phyloP scores from a whole-genome alignment of 2,888 invertebrate genomes.

The Cryptocheilus praepositus region DNA sequence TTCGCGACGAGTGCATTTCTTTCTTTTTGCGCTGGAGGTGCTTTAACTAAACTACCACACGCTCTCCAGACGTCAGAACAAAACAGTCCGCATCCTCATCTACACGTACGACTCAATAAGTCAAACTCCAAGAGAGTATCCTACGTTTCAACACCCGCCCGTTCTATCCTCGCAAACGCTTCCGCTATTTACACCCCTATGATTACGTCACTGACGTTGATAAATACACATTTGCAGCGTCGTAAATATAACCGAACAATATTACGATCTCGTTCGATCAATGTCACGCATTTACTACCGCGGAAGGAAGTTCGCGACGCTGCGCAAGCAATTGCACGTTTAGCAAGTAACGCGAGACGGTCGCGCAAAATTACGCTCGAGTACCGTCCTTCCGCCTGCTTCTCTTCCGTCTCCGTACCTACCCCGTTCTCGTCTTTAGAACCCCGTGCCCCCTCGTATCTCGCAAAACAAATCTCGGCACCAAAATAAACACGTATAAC shows the following conservation, averaged over 20 bases:
- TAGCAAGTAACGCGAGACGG: conserved; percentile 4
- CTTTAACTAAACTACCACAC: too few relatives aligned
- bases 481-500: neutral
- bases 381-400: neutral
- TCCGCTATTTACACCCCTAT: neutral
- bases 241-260: conserved; percentile 17
- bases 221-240: neutral
- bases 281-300: conserved; percentile 35
- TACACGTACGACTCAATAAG: neutral
- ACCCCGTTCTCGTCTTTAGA: too few relatives aligned
- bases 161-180: too few relatives aligned
- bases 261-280: conserved; percentile 35
- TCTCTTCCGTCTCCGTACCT: conserved; percentile 9
- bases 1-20: too few relatives aligned
- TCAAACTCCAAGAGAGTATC: too few relatives aligned
- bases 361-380: conserved; percentile 9
- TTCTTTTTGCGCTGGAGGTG: too few relatives aligned
- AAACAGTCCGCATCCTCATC: too few relatives aligned
- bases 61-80: too few relatives aligned
- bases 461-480: conserved; percentile 16
- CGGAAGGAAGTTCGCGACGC: conserved; percentile 28
- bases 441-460: neutral
- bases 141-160: too few relatives aligned
- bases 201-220: conserved; percentile 9
- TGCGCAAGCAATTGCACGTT: conserved; percentile 23